Base-by-base conservation (phyloP, 2,797 vertebrate genomes). In the Liasis olivaceus region DNA sequence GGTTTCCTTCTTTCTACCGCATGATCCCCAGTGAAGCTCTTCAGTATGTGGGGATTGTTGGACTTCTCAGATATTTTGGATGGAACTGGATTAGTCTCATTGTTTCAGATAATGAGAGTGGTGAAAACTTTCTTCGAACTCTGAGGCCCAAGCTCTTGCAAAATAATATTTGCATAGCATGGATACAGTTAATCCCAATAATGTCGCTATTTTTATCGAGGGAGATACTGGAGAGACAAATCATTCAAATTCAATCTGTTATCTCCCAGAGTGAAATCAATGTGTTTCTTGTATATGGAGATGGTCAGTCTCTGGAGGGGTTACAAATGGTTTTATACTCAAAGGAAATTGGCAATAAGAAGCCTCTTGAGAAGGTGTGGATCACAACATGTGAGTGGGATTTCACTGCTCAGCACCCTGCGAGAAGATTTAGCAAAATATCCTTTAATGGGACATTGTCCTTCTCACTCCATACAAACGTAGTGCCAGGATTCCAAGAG, bases 81-180 rank as follows among this genome's bases (percentile, higher is more conserved):
- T 91, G 81, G 90, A 85, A 85, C 28, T 91, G 90, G 90, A 85
- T 90, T 85, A 47, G 77, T 12, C 26, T 85, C 20, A 12, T 90
- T 31, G 89, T 90, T n/a, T n/a, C n/a, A n/a, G 59, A 54, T 20
- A 24, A 90, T 15, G 90, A 85, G 11, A 63, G 58, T 54, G 81
- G 81, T 14, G 90, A 91, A 85, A 54, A 2, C 5, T 91, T 91
- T 12, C 81, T 64, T 64, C 77, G 4, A 36, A 63, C 17, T n/a
- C 1, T 90, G 17, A 90, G 20, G 63, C 59, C 90, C 62, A 85
- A 7, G 28, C 42, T 90, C 3, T 3, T 24, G 5, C 8, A 63
- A 11, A 62, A 5, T 47, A 1, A 62, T 17, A 51, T 90, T 42
- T 90, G 89, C 36, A n/a, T n/a, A 20, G 89, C 59, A n/a, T 51